Conservation (phyloP, 1,140 invertebrate species). For the Rhyzopertha dominica region DNA sequence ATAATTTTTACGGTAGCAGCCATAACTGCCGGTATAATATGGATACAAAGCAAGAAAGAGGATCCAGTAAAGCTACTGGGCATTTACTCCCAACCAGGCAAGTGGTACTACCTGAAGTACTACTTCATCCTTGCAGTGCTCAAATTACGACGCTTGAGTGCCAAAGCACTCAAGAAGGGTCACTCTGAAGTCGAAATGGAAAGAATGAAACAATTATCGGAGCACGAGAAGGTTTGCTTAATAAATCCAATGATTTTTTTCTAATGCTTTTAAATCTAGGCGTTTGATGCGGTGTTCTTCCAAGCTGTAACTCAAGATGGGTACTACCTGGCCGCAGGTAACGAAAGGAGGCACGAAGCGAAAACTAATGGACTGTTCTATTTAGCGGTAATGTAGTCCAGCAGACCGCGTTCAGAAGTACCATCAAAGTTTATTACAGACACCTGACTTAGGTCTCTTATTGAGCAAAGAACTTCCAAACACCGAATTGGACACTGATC, state of each 20-base stretch:
- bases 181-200: too few relatives aligned
- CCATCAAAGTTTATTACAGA: slow-evolving; percentile 34
- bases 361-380: slow-evolving; percentile 55
- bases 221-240: slow-evolving; percentile 51
- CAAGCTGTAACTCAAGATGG: slow-evolving; percentile 50
- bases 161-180: slow-evolving; percentile 23
- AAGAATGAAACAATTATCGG: slow-evolving; percentile 53
- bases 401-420: slow-evolving; percentile 24
- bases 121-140: slow-evolving; percentile 51
- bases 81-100: slow-evolving; percentile 55
- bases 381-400: slow-evolving; percentile 46
- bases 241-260: background rate
- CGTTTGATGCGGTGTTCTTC: slow-evolving; percentile 60
- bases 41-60: slow-evolving; percentile 9
- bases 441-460: slow-evolving; percentile 61
- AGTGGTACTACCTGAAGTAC: slow-evolving; percentile 61
- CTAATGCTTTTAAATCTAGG: slow-evolving; percentile 43
- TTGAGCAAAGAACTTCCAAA: slow-evolving; percentile 61
- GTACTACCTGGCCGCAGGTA: slow-evolving; percentile 50
- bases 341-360: slow-evolving; percentile 51
- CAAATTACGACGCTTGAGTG: slow-evolving; percentile 51
- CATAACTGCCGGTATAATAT: too few relatives aligned
- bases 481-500: slow-evolving; percentile 55
- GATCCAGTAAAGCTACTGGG: slow-evolving; percentile 52
- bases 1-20: too few relatives aligned